Evolutionary conservation across 2,888 invertebrate genomes (phyloP).

Genomic region (Lissocephala sabroskyi): DNA sequence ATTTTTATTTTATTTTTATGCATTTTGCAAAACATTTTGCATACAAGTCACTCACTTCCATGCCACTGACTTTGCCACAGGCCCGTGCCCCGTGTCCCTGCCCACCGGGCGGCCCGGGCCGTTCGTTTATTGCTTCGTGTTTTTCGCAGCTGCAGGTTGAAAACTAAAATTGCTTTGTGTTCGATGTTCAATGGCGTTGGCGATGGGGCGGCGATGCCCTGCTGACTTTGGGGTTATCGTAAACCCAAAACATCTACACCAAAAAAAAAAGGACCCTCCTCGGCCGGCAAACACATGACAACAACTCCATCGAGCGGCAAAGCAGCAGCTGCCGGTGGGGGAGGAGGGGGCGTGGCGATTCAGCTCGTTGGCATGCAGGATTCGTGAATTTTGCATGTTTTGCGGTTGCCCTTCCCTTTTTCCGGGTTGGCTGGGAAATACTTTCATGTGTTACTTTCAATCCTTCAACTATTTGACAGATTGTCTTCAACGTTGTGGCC

Average conservation of each 20-base stretch:
- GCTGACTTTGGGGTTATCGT: conserved; percentile 54
- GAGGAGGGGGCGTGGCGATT: conserved; percentile 25
- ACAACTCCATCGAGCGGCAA: background rate
- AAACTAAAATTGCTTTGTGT: conserved; percentile 63
- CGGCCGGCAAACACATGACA: background rate
- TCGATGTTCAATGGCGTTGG: conserved; percentile 60
- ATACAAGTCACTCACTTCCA: conserved; percentile 57
- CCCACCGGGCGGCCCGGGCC: background rate
- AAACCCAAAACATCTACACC: conserved; percentile 11
- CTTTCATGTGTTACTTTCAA: conserved; percentile 24
- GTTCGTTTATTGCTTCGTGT: background rate
- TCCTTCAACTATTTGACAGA: conserved; percentile 51
- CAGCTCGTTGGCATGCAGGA: conserved; percentile 54
- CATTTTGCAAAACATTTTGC: conserved; percentile 52
- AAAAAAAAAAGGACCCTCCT: background rate
- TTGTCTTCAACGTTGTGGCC: conserved; percentile 73
- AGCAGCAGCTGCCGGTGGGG: too few species aligned
- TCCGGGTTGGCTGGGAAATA: conserved; percentile 5
- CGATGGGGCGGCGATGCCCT: conserved; percentile 2
- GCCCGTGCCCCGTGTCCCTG: conserved; percentile 1
- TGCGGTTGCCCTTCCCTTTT: background rate
- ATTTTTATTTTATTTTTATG: conserved; percentile 8
- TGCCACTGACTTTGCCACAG: conserved; percentile 2
- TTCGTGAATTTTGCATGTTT: conserved; percentile 51
- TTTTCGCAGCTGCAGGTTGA: conserved; percentile 33